Evolutionary conservation across 2,888 invertebrate species (phyloP).

Genomic region (Drosophila melanosoma): DNA sequence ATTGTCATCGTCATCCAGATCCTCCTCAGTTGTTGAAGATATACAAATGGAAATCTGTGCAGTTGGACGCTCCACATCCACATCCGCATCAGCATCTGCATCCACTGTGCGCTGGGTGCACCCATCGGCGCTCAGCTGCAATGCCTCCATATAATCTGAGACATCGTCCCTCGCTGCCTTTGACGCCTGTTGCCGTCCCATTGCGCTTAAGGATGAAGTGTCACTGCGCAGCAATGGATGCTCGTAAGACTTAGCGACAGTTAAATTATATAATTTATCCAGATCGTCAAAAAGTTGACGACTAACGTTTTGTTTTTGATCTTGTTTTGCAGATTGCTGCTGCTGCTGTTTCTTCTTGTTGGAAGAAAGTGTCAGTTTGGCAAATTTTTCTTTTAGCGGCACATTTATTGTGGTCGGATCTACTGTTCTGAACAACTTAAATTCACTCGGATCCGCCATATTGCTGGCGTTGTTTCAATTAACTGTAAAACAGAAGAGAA

Average conservation of each 20-base stretch:
- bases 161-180: conserved; percentile 19
- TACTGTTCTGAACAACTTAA: conserved; percentile 78
- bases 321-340: not conserved
- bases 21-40: conserved; percentile 51
- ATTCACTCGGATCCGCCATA: conserved; percentile 72
- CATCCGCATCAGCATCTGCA: not conserved
- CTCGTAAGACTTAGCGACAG: conserved; percentile 16
- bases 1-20: conserved; percentile 1
- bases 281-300: conserved; percentile 68
- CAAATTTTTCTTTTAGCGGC: conserved; percentile 80
- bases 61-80: conserved; percentile 67
- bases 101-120: conserved; percentile 45
- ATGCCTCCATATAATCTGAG: conserved; percentile 77
- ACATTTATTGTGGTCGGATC: conserved; percentile 82
- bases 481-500: conserved; percentile 54
- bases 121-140: conserved; percentile 68
- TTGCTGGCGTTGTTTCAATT: conserved; percentile 36
- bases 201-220: conserved; percentile 10
- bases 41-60: conserved; percentile 53
- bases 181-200: conserved; percentile 13
- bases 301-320: conserved; percentile 46
- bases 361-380: conserved; percentile 83
- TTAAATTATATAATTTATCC: conserved; percentile 43
- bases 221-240: conserved; percentile 63
- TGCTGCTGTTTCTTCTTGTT: conserved; percentile 48